phyloP scores from a whole-genome alignment of 2,797 vertebrate genomes.

The Fringilla coelebs region DNA sequence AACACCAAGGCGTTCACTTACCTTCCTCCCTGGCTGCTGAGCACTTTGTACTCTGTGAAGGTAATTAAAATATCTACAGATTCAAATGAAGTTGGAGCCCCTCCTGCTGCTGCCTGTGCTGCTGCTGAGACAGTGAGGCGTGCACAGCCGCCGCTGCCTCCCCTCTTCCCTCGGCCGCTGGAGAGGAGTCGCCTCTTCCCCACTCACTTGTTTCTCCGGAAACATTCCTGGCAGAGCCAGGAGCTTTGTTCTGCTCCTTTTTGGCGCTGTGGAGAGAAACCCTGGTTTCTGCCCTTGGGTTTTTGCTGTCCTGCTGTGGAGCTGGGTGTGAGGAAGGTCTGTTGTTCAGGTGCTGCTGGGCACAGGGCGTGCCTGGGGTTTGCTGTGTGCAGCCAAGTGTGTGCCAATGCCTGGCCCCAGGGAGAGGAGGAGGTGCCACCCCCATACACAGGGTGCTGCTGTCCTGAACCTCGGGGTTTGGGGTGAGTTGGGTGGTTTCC shows the following conservation, averaged over 20 bases:
- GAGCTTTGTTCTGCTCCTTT: not conserved
- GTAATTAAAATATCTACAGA: not conserved
- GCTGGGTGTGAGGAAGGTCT: not conserved
- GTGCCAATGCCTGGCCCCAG: rapidly evolving
- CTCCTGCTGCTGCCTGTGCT: not conserved
- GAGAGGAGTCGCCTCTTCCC: not conserved
- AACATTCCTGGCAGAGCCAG: not conserved
- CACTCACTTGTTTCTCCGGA: rapidly evolving
- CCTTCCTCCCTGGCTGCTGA: not conserved
- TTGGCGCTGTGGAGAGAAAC: not conserved
- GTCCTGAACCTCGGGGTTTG: not conserved
- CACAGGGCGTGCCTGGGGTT: rapidly evolving
- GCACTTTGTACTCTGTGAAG: not conserved
- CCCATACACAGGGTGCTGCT: rapidly evolving
- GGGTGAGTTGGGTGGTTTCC: not conserved
- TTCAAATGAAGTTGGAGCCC: not conserved
- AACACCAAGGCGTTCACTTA: not conserved
- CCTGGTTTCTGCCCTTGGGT: not conserved
- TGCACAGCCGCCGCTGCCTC: not conserved
- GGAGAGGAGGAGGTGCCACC: not conserved
- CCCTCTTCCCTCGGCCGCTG: rapidly evolving
- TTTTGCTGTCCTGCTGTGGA: not conserved
- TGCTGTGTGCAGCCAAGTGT: rapidly evolving
- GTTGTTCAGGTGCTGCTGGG: not conserved
- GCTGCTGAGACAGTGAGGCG: not conserved